phyloP scores from a whole-genome alignment of 2,888 invertebrate species.

The Eristalis arbustorum region DNA sequence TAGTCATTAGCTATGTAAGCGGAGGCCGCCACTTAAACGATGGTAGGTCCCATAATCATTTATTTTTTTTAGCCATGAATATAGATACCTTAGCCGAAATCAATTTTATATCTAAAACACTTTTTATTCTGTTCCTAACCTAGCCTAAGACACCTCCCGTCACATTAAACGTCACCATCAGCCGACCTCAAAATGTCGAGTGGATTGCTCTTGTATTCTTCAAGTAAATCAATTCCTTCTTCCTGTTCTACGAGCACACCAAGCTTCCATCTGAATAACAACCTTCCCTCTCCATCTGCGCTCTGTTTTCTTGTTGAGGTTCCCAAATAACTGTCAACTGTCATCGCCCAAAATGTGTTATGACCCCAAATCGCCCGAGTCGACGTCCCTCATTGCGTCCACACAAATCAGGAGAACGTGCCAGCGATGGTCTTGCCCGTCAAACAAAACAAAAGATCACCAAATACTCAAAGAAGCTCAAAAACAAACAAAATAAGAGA shows the following conservation, averaged over 20 bases:
- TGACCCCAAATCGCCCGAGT: not conserved
- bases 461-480: not conserved
- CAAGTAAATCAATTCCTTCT: not conserved
- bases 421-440: not conserved
- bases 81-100: too few relatives aligned
- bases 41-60: too few relatives aligned
- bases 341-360: not conserved
- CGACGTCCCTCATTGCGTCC: not conserved
- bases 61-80: too few relatives aligned
- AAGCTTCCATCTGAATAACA: not conserved
- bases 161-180: too few relatives aligned
- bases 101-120: too few relatives aligned
- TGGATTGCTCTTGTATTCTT: not conserved
- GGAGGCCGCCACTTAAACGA: too few relatives aligned
- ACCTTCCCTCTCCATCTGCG: not conserved
- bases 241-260: not conserved
- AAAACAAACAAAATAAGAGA: not conserved
- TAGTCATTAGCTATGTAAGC: too few relatives aligned
- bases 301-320: not conserved
- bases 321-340: not conserved
- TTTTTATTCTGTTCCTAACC: too few relatives aligned
- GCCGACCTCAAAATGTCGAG: too few relatives aligned
- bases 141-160: too few relatives aligned
- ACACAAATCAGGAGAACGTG: not conserved
- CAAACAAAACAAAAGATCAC: constrained; percentile 12